Base-by-base conservation (phyloP, 1,140 invertebrate genomes). In the Drosophila dunni region DNA sequence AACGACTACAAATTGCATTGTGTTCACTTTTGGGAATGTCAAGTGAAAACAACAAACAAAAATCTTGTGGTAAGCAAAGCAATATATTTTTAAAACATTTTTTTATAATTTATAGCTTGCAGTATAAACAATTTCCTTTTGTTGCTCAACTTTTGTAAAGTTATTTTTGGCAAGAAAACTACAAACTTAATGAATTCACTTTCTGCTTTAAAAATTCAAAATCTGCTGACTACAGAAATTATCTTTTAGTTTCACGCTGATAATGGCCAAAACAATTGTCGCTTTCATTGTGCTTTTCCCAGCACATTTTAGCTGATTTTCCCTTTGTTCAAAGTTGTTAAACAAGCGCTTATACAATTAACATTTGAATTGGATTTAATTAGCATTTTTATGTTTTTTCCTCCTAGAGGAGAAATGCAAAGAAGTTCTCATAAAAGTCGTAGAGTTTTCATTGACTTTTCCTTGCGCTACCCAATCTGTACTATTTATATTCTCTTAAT, bases 361-460 rank as follows among this genome's bases (percentile, higher is more conserved):
- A 62, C 83, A 85, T 85, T 85, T 78, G 67, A 64, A 53, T 78
- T 78, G 75, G 51, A 81, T 81, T 84, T 85, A 84, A 84, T 84
- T 81, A 82, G 75, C 75, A 78, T 76, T 86, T 77, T 74, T 80
- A 50, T 69, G 44, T 72, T 46, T 81, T 58, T 53, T 66, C 44
- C 33, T 13, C 40, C 53, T 20, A 20, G 17, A 46, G 6, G 15
- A 20, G 34, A 45, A 15, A 24, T 11, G 17, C 42, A 54, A 75
- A 78, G 48, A 60, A 73, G 64, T 34, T 60, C 64, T 69, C 80
- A 80, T 82, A 75, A 81, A 81, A 82, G 60, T 68, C 63, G 17
- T 54, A 58, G 7, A 81, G 85, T 67, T 81, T 81, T n/a, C 33
- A 4, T n/a, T 50, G 5, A 2, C n/a, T 36, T 36, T n/a, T 67